Evolutionary conservation across 2,113 vertebrate genomes (phyloP), one percentile per base, ranked within the genome.

Genomic region (Xiphophorus maculatus): DNA sequence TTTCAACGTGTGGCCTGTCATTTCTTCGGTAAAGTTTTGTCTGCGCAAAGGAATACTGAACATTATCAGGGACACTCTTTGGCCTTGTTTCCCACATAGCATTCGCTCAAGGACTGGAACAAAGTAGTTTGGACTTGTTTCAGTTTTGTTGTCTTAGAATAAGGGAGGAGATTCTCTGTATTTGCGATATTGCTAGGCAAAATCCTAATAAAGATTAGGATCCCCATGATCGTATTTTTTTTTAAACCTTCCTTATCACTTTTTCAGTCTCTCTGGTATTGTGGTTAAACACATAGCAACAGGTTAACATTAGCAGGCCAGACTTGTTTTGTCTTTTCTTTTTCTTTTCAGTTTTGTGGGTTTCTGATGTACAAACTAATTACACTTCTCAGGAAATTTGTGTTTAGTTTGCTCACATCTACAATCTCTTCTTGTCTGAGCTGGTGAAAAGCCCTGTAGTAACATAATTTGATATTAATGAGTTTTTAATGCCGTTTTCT

Each of bases 111-210:
- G 37, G 69, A 14, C 54, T 58, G 66, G 15, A 15, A 40, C 35
- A 70, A 71, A 84, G 13, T 33, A 25, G 73, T n/a, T 63, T 17
- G 30, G 69, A 33, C 69, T 54, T 78, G 71, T 73, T 73, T 33
- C 29, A 42, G 15, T 4, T 10, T 78, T 22, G 22, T 48, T 40
- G 35, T 75, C 71, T 44, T 67, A 67, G 33, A 67, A 62, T 32
- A 25, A 67, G 14, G 54, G 3, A 11, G 33, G 62, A 7, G 28
- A 5, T 42, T 73, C 51, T 35, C 15, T 14, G 22, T 35, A 28
- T 29, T 28, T 40, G 75, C 70, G 2, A 81, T 22, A 30, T 44
- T 62, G 63, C 66, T 22, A 48, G 64, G 13, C 14, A 74, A 77
- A 54, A 5, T 9, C 33, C n/a, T 15, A 62, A 15, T 9, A 44